These are phyloP conservation scores for Bathynomus jamesi DNA, from an alignment of 1,140 invertebrate species.

Conservation along the genomic window DNA sequence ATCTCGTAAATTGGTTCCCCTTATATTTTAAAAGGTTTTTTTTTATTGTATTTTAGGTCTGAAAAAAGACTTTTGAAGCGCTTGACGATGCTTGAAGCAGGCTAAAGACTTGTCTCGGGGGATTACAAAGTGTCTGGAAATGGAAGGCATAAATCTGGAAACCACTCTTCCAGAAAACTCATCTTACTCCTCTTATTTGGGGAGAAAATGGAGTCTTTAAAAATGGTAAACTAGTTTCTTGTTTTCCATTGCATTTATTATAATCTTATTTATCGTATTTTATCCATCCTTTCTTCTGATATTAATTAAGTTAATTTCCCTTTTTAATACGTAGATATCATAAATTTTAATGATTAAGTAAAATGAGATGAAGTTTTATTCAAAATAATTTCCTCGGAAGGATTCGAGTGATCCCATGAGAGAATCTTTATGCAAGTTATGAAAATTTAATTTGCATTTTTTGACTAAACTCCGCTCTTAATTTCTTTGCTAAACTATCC, in stretches of 20 bases:
- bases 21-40: background rate
- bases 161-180: background rate
- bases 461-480: background rate
- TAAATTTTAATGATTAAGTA: constrained; percentile 2
- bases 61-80: background rate
- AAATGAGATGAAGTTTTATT: constrained; percentile 1
- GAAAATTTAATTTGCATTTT: background rate
- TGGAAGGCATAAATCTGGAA: background rate
- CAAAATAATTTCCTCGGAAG: background rate
- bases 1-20: background rate
- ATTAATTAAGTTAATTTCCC: background rate
- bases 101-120: background rate
- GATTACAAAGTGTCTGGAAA: background rate
- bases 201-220: background rate
- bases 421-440: background rate
- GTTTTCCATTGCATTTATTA: background rate
- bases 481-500: constrained; percentile 1
- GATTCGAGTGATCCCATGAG: background rate
- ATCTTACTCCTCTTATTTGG: background rate
- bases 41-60: background rate
- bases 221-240: background rate
- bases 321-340: background rate
- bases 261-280: background rate
- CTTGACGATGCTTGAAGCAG: background rate
- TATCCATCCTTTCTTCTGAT: background rate